Evolutionary conservation across 2,888 invertebrate genomes (phyloP), one percentile per base, ranked within the genome.

Genomic region (Drosophila pegasa): DNA sequence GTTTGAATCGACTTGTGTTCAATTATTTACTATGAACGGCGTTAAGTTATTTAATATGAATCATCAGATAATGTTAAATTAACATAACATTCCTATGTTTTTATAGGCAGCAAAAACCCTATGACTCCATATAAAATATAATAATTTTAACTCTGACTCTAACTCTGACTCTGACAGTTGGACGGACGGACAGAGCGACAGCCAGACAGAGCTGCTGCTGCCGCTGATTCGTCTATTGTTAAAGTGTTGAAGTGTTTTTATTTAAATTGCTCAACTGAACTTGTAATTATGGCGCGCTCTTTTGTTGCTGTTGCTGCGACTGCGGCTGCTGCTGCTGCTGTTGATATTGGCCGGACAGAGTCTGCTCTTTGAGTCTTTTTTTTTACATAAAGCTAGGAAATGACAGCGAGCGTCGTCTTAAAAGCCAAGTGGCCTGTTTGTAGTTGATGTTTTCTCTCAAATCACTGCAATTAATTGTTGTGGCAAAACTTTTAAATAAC

Each of bases 241-340:
- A 71, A 82, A 80, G 83, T 81, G 85, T 78, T 85, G 83, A 87
- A 77, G 79, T 87, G 86, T 79, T 86, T 86, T 87, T 83, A 87
- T 86, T 86, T 86, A 86, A 87, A 86, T 86, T 81, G 83, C 77
- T 73, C 72, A 83, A 83, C 80, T 85, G 86, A 85, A 88, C 86
- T 83, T 85, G 86, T 83, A 86, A 86, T 86, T 83, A 83, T 80
- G 76, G 85, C 65, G 71, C 37, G 58, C 64, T 66, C 60, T 75
- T 61, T 63, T 64, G 41, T 66, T 56, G 50, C 37, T 52, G 55
- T 40, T 59, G 57, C 20, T 47, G 59, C 31, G 45, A 48, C 9
- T 59, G 47, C 7, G 47, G 51, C 22, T 57, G 54, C 43, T 57
- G 48, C 29, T 56, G 48, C n/a, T 31, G 25, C 33, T 66, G 55